A percentile compares a stretch with the other conserved stretches of the same genome.
Evolutionary conservation across 2,797 vertebrate species (phyloP).

Genomic region (Typhlichthys eigenmanni): DNA sequence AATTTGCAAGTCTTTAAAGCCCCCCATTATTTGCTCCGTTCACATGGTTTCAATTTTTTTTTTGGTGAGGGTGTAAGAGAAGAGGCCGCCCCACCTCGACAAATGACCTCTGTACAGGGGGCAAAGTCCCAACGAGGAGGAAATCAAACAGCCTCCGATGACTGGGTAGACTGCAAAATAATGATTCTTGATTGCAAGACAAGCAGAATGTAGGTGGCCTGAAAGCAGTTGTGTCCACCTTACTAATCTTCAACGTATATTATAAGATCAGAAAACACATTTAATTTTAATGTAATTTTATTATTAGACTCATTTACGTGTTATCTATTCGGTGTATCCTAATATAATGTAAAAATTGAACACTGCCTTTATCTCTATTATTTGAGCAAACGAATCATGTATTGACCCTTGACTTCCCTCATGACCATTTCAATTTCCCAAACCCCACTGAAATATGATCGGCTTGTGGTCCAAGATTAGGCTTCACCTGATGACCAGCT

Average conservation of each 20-base stretch:
- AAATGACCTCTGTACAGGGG: conserved; percentile 7
- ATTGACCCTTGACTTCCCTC: conserved; percentile 87
- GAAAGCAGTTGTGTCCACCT: no score
- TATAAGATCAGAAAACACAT: no score
- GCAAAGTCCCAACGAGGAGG: conserved; percentile 6
- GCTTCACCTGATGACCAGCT: conserved; percentile 45
- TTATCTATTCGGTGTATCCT: no score
- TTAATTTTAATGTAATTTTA: no score
- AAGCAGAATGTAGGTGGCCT: no score
- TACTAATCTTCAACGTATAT: no score
- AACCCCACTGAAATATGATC: conserved; percentile 19
- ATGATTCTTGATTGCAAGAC: no score
- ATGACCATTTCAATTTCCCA: conserved; percentile 80
- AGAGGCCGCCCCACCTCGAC: conserved; percentile 42
- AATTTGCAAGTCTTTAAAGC: conserved; percentile 66
- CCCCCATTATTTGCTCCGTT: conserved; percentile 83
- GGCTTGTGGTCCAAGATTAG: conserved; percentile 14
- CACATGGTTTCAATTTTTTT: conserved; percentile 86
- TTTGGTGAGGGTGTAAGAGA: conserved; percentile 72
- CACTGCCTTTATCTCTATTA: no score
- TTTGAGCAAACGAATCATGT: conserved; percentile 40
- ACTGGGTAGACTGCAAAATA: no score
- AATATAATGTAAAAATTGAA: no score
- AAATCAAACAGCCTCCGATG: neutral
- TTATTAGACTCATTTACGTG: no score